These are phyloP conservation scores for Scaptomyza montana DNA, from an alignment of 1,140 invertebrate genomes.

Conservation along the genomic window DNA sequence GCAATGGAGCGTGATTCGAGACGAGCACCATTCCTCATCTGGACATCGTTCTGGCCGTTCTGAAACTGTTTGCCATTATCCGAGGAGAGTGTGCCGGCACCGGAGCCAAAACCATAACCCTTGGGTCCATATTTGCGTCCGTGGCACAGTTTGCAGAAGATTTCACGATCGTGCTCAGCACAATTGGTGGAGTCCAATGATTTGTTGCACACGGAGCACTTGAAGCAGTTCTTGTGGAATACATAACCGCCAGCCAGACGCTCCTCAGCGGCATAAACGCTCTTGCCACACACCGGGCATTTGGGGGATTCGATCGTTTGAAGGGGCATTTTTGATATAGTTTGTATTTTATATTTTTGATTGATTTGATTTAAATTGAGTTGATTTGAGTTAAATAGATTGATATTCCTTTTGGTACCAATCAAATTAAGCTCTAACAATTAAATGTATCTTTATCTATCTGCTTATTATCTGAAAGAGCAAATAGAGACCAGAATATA, in stretches of 20 bases:
- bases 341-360: constrained; percentile 63
- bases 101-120: constrained; percentile 98
- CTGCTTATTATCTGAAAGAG: constrained; percentile 77
- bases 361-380: constrained; percentile 28
- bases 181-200: constrained; percentile 98
- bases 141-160: constrained; percentile 99
- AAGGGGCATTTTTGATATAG: constrained; percentile 92
- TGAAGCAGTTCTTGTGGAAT: constrained; percentile 99
- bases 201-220: constrained; percentile 98
- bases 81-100: constrained; percentile 98
- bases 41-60: constrained; percentile 78
- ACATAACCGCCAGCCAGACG: constrained; percentile 97
- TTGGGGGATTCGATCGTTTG: constrained; percentile 97
- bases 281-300: constrained; percentile 99
- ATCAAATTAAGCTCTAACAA: constrained; percentile 51
- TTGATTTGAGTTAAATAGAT: background rate
- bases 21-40: constrained; percentile 73
- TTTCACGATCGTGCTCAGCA: constrained; percentile 96
- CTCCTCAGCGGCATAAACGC: constrained; percentile 99
- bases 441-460: constrained; percentile 56
- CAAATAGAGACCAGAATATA: constrained; percentile 59
- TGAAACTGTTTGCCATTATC: constrained; percentile 94
- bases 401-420: constrained; percentile 10
- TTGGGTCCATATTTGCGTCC: constrained; percentile 98
- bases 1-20: constrained; percentile 90